These are phyloP conservation scores for Potorous gilbertii DNA, from an alignment of 2,797 vertebrate species.

Conservation along the genomic window DNA sequence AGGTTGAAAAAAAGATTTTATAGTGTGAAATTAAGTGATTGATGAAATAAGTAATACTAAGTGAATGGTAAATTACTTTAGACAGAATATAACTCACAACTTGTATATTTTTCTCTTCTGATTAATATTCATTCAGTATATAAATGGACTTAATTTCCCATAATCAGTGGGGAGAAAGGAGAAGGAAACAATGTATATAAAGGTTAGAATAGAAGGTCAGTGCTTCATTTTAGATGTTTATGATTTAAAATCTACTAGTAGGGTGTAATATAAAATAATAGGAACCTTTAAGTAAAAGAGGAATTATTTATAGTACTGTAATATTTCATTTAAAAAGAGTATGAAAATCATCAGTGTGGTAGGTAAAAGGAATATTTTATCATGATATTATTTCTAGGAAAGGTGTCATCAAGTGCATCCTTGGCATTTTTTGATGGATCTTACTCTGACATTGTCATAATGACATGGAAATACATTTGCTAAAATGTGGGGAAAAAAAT, in stretches of 20 bases:
- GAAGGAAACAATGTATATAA: slow-evolving; percentile 58
- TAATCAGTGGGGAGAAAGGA: slow-evolving; percentile 30
- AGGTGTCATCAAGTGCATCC: background rate
- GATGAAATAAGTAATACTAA: slow-evolving; percentile 54
- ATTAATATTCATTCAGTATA: slow-evolving; percentile 68
- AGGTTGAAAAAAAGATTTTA: slow-evolving; percentile 4
- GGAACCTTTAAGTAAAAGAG: slow-evolving; percentile 21
- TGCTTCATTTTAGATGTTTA: slow-evolving; percentile 14
- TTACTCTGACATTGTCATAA: background rate
- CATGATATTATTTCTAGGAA: background rate
- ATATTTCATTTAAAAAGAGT: background rate
- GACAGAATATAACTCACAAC: slow-evolving; percentile 49
- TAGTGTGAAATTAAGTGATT: slow-evolving; percentile 38
- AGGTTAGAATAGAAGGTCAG: slow-evolving; percentile 54
- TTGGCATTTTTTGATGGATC: background rate
- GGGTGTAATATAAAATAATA: slow-evolving; percentile 62
- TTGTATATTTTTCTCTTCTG: slow-evolving; percentile 59
- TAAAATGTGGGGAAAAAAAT: background rate
- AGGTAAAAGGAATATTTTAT: background rate
- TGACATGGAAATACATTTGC: background rate
- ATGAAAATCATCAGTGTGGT: background rate
- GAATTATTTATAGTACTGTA: slow-evolving; percentile 47
- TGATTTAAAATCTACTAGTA: slow-evolving; percentile 52
- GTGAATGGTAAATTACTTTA: slow-evolving; percentile 56
- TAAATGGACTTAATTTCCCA: slow-evolving; percentile 62